Evolutionary conservation across 2,888 invertebrate genomes (phyloP), one percentile per base, ranked within the genome.

Genomic region (Physocephala rufipes): DNA sequence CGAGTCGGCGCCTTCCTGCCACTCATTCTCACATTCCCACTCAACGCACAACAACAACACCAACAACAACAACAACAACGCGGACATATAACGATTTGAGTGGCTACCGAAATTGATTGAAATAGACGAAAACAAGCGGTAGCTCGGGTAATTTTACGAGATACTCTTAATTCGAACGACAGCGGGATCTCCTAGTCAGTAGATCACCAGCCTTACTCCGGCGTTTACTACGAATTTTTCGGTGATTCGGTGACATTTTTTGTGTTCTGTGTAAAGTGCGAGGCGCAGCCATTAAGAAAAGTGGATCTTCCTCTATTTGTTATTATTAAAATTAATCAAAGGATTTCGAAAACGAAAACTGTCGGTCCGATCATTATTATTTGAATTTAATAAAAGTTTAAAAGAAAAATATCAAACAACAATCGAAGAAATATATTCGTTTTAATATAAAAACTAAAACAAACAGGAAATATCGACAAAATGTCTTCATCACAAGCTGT

Each of bases 401-500:
- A 36, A 36, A 36, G 9, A 36, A 36, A 36, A 36, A 36, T 9
- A 36, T 7, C 36, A n/a, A n/a, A n/a, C n/a, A n/a, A n/a, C n/a
- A n/a, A n/a, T n/a, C n/a, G n/a, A n/a, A n/a, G n/a, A n/a, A n/a
- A n/a, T n/a, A n/a, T n/a, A n/a, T n/a, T n/a, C n/a, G n/a, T n/a
- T n/a, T n/a, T n/a, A n/a, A n/a, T n/a, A n/a, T n/a, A 36, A 36
- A 4, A 36, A 36, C 36, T 36, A 36, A 9, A 36, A 36, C 36
- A 9, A 4, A 36, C 4, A 28, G 71, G 71, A 62, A 28, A 55
- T 64, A n/a, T 24, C 24, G 64, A 67, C 72, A 87, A 90, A 89
- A 91, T 90, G 89, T 91, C 91, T 88, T 91, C 91, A 88, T 91
- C 91, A 87, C 89, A 91, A 88, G 87, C 91, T 83, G 90, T 92